phyloP scores from a whole-genome alignment of 2,797 vertebrate species.

The Tolypeutes matacus region DNA sequence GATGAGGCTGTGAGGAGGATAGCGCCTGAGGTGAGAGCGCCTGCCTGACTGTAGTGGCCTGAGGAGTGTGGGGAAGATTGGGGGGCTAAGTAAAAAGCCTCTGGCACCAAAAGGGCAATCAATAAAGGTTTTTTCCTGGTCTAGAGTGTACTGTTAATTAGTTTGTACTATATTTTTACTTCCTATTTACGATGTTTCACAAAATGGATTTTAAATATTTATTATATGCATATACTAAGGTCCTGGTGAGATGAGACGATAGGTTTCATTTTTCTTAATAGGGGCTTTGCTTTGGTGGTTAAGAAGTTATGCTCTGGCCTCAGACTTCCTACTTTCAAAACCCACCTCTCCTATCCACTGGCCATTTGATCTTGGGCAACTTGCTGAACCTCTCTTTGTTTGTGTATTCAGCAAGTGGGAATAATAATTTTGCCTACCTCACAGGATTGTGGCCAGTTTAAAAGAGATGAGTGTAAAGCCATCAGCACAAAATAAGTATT shows the following conservation, averaged over 20 bases:
- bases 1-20: neutral
- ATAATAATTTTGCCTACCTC: too few relatives aligned
- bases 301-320: conserved; percentile 47
- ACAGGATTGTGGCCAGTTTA: neutral
- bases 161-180: neutral
- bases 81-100: neutral
- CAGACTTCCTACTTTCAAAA: conserved; percentile 25
- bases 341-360: neutral
- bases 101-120: neutral
- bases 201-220: conserved; percentile 63
- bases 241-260: conserved; percentile 5
- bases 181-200: conserved; percentile 20
- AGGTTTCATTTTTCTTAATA: neutral
- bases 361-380: neutral
- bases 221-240: conserved; percentile 48
- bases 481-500: neutral
- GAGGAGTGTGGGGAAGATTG: neutral
- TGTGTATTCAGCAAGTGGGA: too few relatives aligned
- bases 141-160: neutral
- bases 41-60: neutral
- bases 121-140: neutral
- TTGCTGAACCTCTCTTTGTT: too few relatives aligned
- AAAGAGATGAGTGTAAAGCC: neutral
- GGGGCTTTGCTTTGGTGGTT: neutral
- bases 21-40: neutral